These are phyloP conservation scores for Tragelaphus eurycerus DNA, from an alignment of 2,797 vertebrate species.

Conservation along the genomic window DNA sequence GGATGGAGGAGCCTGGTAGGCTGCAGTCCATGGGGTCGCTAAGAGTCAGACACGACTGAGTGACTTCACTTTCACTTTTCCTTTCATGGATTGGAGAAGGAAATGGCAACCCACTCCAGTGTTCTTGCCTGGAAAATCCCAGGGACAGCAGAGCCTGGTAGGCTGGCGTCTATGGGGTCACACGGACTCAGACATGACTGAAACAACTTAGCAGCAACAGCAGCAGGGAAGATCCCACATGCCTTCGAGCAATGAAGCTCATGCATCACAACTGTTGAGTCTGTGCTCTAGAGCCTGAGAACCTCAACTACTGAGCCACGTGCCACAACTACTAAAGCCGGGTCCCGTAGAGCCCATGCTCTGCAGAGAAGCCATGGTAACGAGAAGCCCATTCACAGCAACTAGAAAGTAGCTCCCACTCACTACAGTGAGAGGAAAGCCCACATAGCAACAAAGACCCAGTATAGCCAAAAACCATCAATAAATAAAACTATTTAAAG, in stretches of 20 bases:
- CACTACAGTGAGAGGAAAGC: background rate
- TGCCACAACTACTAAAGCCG: background rate
- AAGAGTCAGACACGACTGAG: no score
- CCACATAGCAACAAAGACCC: background rate
- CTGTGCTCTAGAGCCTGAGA: background rate
- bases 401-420: background rate
- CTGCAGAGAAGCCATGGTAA: background rate
- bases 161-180: no score
- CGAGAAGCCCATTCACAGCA: background rate
- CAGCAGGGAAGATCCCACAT: background rate
- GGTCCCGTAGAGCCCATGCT: background rate
- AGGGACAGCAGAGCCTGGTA: no score
- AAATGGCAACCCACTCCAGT: no score
- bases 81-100: no score
- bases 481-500: background rate
- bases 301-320: background rate
- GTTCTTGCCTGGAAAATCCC: no score
- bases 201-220: no score
- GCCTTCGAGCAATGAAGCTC: background rate
- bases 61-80: no score
- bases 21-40: no score
- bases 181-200: no score
- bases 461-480: background rate
- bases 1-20: no score
- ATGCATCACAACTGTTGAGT: background rate